Evolutionary conservation across 2,888 invertebrate species (phyloP), one percentile per base, ranked within the genome.

Genomic region (Andrena bucephala): DNA sequence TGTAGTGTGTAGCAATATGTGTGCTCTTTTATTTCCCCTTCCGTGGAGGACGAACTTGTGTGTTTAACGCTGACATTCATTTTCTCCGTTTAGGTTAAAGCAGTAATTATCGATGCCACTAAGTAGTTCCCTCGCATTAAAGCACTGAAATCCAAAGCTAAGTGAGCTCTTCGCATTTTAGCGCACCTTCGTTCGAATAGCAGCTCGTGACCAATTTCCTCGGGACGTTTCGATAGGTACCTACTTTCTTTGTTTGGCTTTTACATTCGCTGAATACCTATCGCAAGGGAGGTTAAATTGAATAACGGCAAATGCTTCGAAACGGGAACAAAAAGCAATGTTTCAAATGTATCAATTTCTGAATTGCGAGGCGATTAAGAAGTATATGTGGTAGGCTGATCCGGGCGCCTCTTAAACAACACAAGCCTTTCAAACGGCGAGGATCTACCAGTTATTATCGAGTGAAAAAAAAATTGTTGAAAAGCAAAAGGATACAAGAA

Each of bases 1-100:
- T 67, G 36, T 67, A 36, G 54, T 31, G 57, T 74, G 42, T 59
- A 57, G 36, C 57, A 42, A 7, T 57, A 54, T 59, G 54, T 36
- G 74, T 57, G 57, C 5, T 3, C 13, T 48, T 50, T 48, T 27
- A 13, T 48, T 33, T 52, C 50, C 2, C 13, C 31, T 31, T 57
- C 62, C 48, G 74, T 31, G 60, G 60, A 54, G 27, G 2, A 42
- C 62, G 13, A n/a, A 20, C 20, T 16, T 8, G 57, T 52, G n/a
- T 10, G 20, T 57, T 57, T 57, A 57, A 10, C 27, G 10, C 27
- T 20, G 42, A 42, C 42, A 42, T 42, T 42, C 4, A 13, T 42
- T 42, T 42, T 16, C 42, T 1, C 42, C 42, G 42, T 54, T 54
- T 20, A 54, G 8, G 8, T 54, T 20, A 20, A 54, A 20, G 8